These are phyloP conservation scores for Ypsolopha sequella DNA, from an alignment of 2,888 invertebrate species.

Conservation along the genomic window DNA sequence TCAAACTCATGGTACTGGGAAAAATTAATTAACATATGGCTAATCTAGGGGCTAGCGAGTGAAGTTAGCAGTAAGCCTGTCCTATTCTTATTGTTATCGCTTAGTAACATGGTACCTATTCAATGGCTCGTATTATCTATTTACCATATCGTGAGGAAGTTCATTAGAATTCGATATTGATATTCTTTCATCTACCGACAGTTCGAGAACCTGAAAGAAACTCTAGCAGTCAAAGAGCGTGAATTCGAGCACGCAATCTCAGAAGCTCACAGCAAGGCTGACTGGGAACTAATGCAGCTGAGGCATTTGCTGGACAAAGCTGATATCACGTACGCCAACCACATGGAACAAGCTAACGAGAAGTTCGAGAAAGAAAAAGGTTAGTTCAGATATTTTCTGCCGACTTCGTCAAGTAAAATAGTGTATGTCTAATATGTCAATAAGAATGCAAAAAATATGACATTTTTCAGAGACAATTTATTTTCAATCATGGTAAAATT, in stretches of 20 bases:
- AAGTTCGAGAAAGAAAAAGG: constrained; percentile 78
- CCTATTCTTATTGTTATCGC: no score
- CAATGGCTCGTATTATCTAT: not conserved
- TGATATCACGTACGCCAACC: constrained; percentile 80
- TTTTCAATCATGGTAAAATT: not conserved
- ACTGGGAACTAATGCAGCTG: constrained; percentile 77
- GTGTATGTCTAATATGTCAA: no score
- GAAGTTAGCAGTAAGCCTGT: no score
- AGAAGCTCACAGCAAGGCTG: constrained; percentile 74
- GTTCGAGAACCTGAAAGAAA: constrained; percentile 76
- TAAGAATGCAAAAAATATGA: no score
- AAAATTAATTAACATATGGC: no score
- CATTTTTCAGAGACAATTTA: no score
- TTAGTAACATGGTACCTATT: not conserved
- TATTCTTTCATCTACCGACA: constrained; percentile 27
- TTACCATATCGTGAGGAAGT: not conserved
- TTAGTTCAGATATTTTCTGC: constrained; percentile 25
- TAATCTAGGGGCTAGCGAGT: no score
- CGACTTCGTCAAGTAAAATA: no score
- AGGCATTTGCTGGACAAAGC: constrained; percentile 79
- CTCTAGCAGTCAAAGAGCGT: constrained; percentile 74
- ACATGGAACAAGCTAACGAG: constrained; percentile 75
- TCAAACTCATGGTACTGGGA: no score
- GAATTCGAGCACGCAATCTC: constrained; percentile 65
- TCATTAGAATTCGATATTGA: not conserved